Evolutionary conservation across 2,797 vertebrate genomes (phyloP).

Genomic region (Gymnodraco acuticeps): DNA sequence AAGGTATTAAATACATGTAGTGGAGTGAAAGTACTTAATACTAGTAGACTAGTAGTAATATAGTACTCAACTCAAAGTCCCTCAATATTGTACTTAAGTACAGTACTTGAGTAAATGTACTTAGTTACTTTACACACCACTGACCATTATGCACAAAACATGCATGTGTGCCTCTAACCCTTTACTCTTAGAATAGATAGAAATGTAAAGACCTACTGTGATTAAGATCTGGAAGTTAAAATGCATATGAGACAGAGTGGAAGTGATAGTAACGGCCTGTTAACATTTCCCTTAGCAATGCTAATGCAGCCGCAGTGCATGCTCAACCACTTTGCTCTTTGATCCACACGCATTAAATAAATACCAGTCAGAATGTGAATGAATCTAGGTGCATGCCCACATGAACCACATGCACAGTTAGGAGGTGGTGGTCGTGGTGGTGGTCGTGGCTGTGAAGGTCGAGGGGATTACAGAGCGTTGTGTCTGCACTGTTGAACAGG

Average conservation of each 20-base stretch:
- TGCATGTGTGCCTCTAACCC: background rate
- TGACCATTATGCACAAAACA: background rate
- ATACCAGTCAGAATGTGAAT: conserved; percentile 46
- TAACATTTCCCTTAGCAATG: conserved; percentile 2
- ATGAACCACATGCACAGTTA: conserved; percentile 48
- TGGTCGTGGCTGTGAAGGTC: conserved; percentile 63
- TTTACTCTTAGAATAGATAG: conserved; percentile 7
- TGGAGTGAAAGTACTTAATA: too few species aligned
- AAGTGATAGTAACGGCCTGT: conserved; percentile 11
- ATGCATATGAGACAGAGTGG: conserved; percentile 15
- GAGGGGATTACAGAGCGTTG: conserved; percentile 76
- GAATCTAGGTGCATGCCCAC: conserved; percentile 34
- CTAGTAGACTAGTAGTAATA: too few species aligned
- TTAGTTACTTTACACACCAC: too few species aligned
- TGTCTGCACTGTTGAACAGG: conserved; percentile 82
- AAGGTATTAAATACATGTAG: too few species aligned
- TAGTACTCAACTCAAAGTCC: too few species aligned
- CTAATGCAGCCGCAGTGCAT: background rate
- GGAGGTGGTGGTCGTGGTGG: conserved; percentile 52
- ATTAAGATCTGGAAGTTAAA: conserved; percentile 20
- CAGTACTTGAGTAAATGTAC: too few species aligned
- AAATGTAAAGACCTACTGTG: conserved; percentile 6
- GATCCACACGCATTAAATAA: conserved; percentile 35
- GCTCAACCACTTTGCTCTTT: conserved; percentile 39
- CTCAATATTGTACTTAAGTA: too few species aligned